Evolutionary conservation across 2,113 vertebrate species (phyloP), one percentile per base, ranked within the genome.

Genomic region (Octodon degus): DNA sequence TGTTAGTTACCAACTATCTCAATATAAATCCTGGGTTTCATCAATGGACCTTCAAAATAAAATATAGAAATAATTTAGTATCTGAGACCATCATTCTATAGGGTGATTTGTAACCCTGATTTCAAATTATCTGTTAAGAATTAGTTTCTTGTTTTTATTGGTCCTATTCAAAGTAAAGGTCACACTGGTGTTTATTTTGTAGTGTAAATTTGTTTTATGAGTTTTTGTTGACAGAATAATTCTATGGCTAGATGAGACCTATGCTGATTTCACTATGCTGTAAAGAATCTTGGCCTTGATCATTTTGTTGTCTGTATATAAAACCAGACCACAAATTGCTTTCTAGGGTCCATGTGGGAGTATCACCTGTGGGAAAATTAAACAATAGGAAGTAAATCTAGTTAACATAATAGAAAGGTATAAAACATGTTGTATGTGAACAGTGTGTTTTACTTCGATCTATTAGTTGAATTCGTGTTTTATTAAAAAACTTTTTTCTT

Each of bases 381-480:
- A 79, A 40, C 90, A 95, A 92, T 79, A 91, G 17, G 85, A 95
- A 22, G 16, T 67, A 92, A 94, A 93, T 95, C 60, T 88, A 76
- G 25, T 65, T 80, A 74, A 89, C 17, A 77, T n/a, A 91, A 79
- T 86, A 86, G 43, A 32, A 88, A 85, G 94, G 11, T 89, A 37
- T 92, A 82, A 86, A 96, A 68, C 34, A 76, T 60, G 24, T 62
- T 27, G 2, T 90, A 89, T 92, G 16, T 53, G 19, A 70, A 67
- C 91, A 88, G 83, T 37, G 2, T 72, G 87, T 97, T 96, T 72
- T 7, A 47, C 25, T 96, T 91, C 87, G 47, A 87, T 8, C 37
- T 93, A 77, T 86, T 84, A 79, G 79, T 74, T 93, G 94, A 91
- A 93, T 89, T 91, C 34, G 43, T 90, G 10, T 90, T 89, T 95